Percentiles rank a stretch among this genome's conserved stretches.
phyloP scores from a whole-genome alignment of 1,140 invertebrate genomes.

The Atopsyche davidsoni region DNA sequence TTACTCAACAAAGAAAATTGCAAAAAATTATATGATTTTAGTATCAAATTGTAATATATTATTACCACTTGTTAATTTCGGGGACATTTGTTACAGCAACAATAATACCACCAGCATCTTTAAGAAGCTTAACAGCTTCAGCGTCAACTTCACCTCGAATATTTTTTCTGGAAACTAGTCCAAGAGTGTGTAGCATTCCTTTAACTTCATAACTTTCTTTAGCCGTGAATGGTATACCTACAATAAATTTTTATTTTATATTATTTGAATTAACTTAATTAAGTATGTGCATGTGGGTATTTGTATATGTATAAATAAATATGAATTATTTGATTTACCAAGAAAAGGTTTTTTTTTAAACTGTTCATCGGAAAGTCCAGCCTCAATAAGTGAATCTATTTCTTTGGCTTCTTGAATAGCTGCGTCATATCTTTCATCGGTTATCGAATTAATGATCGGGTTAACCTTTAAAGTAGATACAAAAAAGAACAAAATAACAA shows the following conservation, averaged over 20 bases:
- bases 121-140: slow-evolving; percentile 65
- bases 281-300: not conserved
- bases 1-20: not conserved
- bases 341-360: slow-evolving; percentile 63
- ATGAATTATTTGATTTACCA: slow-evolving; percentile 40
- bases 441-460: slow-evolving; percentile 71
- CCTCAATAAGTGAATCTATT: slow-evolving; percentile 62
- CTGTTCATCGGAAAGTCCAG: slow-evolving; percentile 49
- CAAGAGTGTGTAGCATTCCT: slow-evolving; percentile 63
- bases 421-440: slow-evolving; percentile 68
- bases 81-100: slow-evolving; percentile 90
- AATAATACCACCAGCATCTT: slow-evolving; percentile 79
- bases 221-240: slow-evolving; percentile 75
- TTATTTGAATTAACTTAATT: not conserved
- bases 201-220: slow-evolving; percentile 53
- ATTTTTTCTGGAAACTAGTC: slow-evolving; percentile 50
- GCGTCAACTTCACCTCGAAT: slow-evolving; percentile 65
- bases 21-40: not conserved
- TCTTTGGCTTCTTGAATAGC: slow-evolving; percentile 69
- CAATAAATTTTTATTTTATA: slow-evolving; percentile 25
- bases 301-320: slow-evolving; percentile 4
- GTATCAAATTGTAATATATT: not conserved
- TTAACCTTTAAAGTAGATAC: slow-evolving; percentile 48
- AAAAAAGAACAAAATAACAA: slow-evolving; percentile 11
- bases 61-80: slow-evolving; percentile 64